These are phyloP conservation scores for Leiothrix lutea DNA, from an alignment of 2,113 vertebrate species.

Conservation along the genomic window DNA sequence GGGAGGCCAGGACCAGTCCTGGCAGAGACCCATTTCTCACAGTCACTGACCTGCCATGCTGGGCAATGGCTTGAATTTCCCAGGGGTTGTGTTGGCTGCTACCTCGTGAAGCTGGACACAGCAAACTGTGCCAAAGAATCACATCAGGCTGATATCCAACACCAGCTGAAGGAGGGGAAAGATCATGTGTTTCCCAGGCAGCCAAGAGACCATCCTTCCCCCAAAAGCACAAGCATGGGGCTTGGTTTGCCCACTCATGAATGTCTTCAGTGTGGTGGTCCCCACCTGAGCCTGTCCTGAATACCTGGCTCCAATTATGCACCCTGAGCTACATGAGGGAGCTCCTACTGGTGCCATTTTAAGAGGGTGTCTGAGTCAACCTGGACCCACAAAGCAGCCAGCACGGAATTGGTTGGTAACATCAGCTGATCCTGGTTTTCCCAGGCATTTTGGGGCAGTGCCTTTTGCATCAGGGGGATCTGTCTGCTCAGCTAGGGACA, in stretches of 20 bases:
- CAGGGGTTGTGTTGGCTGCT: neutral
- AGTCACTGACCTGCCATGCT: neutral
- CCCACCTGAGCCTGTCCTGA: neutral
- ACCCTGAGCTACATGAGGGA: neutral
- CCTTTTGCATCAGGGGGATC: neutral
- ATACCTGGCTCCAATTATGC: neutral
- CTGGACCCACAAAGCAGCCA: neutral
- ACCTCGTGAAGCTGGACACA: neutral
- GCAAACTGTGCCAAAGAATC: conserved; percentile 32
- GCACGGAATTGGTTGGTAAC: neutral
- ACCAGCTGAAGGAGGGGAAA: neutral
- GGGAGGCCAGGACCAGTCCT: neutral
- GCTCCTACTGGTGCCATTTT: neutral
- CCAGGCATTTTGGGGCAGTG: neutral
- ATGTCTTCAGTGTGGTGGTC: neutral
- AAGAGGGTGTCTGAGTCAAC: neutral
- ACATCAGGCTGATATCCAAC: conserved; percentile 56
- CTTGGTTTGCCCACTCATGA: neutral
- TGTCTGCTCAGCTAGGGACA: neutral
- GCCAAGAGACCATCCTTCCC: neutral
- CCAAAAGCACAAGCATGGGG: neutral
- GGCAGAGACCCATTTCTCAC: neutral
- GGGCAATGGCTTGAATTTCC: conserved; percentile 22
- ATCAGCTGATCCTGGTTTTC: neutral
- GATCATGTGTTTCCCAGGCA: neutral